Base-by-base conservation (phyloP, 1,140 invertebrate species). In the Penaeus chinensis region DNA sequence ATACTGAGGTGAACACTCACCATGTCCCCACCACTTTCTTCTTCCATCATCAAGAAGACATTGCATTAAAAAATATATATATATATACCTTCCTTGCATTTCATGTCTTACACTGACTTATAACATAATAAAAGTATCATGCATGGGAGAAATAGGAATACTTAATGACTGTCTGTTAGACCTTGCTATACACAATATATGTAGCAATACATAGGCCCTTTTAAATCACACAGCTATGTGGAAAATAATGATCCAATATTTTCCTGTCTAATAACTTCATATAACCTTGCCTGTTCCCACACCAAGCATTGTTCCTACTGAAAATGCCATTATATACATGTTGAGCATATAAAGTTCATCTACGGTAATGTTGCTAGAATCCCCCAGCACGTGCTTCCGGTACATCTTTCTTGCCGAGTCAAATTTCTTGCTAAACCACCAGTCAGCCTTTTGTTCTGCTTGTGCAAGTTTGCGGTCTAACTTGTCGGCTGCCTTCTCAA, bases 261-360 rank as follows among this genome's bases (percentile, higher is more conserved):
- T 5, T 24, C 24, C 16, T 82, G 24, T 37, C 20, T 47, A n/a
- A 47, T 20, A 8, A 54, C 2, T 61, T 61, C 63, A 81, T 20
- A 87, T 32, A 11, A 88, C 71, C 37, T 88, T 88, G 16, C 63
- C 87, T 11, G 76, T 84, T 27, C 87, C 87, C n/a, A 88, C 87
- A 13, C 87, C 87, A 62, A 88, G 62, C 87, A 88, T 88, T 37
- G 87, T 88, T 54, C 87, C 87, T 18, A 82, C 87, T 42, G 82
- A 78, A 63, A 88, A 88, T 27, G 87, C 87, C 77, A 88, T 37
- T 10, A 88, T 82, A 42, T 88, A 88, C 87, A 88, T 88, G 42
- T 88, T 88, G 18, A 88, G 76, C 65, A 84, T 61, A 42, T 88
- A 88, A 32, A 88, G 54, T 71, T 88, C 82, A 61, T 88, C 87